Conservation (phyloP, 2,888 invertebrate genomes). For the Galeruca laticollis region DNA sequence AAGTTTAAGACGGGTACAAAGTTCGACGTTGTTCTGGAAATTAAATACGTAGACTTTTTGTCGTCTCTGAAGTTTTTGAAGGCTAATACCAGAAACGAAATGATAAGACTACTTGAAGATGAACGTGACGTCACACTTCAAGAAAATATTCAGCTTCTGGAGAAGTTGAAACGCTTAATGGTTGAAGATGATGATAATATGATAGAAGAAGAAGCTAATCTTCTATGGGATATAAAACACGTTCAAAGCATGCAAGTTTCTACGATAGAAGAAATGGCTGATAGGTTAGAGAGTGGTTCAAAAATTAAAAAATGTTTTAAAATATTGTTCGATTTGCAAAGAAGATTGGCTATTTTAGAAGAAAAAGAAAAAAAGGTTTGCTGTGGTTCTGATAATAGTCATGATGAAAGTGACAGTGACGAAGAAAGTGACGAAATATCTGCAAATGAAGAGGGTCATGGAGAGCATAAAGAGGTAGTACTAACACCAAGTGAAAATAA, state of each 20-base stretch:
- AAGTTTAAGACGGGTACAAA: constrained; percentile 66
- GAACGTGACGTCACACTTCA: constrained; percentile 67
- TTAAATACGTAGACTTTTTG: constrained; percentile 66
- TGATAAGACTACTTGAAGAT: constrained; percentile 68
- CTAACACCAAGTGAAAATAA: constrained; percentile 31
- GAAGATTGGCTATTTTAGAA: constrained; percentile 56
- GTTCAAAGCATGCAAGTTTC: constrained; percentile 63
- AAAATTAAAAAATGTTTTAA: constrained; percentile 65
- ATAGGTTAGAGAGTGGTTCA: constrained; percentile 52
- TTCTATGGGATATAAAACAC: constrained; percentile 64
- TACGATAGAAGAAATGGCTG: constrained; percentile 62
- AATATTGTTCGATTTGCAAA: constrained; percentile 62
- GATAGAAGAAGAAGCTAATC: constrained; percentile 60
- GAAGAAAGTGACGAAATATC: constrained; percentile 22
- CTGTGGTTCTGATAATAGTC: constrained; percentile 25
- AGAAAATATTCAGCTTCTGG: constrained; percentile 55
- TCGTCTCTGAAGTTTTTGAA: constrained; percentile 70
- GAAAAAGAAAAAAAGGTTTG: constrained; percentile 44
- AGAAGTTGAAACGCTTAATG: constrained; percentile 65
- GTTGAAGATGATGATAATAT: constrained; percentile 68
- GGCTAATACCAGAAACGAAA: constrained; percentile 70
- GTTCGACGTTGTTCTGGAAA: constrained; percentile 68
- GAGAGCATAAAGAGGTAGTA: neutral
- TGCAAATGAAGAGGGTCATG: constrained; percentile 7
- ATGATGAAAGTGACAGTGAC: constrained; percentile 12